Evolutionary conservation across 2,888 invertebrate genomes (phyloP).

Genomic region (Phania funesta): DNA sequence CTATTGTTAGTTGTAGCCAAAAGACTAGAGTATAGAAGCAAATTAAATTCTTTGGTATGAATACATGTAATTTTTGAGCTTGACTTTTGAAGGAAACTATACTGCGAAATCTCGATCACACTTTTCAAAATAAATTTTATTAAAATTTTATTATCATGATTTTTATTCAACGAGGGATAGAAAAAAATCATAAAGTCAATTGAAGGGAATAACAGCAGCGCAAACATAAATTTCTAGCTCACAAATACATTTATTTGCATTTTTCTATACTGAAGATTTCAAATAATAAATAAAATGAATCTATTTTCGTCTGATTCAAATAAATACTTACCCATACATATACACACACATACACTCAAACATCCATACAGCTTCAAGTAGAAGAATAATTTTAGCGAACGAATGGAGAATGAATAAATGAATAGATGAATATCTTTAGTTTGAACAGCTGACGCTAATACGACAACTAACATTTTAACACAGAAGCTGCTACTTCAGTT

Average conservation of each 20-base stretch:
- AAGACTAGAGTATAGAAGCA: no score
- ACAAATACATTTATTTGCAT: conserved; percentile 27
- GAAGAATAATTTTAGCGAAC: background rate
- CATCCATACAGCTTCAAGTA: background rate
- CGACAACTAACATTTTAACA: conserved; percentile 59
- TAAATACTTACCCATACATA: background rate
- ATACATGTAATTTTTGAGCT: no score
- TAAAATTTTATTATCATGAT: conserved; percentile 19
- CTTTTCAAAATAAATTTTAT: conserved; percentile 19
- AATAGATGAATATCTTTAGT: conserved; percentile 47
- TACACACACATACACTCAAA: background rate
- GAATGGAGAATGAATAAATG: conserved; percentile 10
- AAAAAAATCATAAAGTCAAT: conserved; percentile 25
- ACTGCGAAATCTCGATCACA: background rate
- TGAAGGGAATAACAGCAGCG: conserved; percentile 4
- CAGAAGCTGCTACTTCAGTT: conserved; percentile 25
- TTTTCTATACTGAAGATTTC: conserved; percentile 12
- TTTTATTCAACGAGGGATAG: conserved; percentile 22
- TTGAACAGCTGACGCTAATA: conserved; percentile 62
- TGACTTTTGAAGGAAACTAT: no score
- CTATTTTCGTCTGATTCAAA: conserved; percentile 33
- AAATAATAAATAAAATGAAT: conserved; percentile 48
- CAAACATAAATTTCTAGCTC: background rate
- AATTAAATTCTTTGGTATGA: no score
- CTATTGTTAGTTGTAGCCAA: no score